Conservation (phyloP, 2,113 vertebrate species). For the Taurulus bubalis region DNA sequence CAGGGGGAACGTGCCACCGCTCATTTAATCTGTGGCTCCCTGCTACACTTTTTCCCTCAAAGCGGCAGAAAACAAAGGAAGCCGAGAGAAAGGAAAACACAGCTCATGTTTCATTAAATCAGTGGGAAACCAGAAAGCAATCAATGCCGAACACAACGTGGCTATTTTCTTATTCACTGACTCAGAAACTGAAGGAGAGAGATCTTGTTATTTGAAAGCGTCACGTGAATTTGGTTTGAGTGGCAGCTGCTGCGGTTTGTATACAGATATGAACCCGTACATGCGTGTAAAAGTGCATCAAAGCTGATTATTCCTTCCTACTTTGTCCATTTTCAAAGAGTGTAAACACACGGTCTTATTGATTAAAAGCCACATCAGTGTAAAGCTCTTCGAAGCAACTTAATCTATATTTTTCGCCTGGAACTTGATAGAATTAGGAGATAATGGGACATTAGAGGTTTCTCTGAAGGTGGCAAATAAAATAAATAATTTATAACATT, state of each 20-base stretch:
- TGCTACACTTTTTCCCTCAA: slow-evolving; percentile 51
- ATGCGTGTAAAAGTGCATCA: not conserved
- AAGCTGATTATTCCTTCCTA: slow-evolving; percentile 8
- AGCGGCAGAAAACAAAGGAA: slow-evolving; percentile 54
- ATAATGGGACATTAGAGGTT: slow-evolving; percentile 11
- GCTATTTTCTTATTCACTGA: slow-evolving; percentile 51
- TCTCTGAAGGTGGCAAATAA: not conserved
- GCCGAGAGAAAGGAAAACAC: slow-evolving; percentile 45
- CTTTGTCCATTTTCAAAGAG: not conserved
- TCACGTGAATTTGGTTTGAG: slow-evolving; percentile 18
- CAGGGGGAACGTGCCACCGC: slow-evolving; percentile 47
- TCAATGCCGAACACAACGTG: slow-evolving; percentile 53
- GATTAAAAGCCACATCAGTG: slow-evolving; percentile 24
- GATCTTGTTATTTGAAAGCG: slow-evolving; percentile 1
- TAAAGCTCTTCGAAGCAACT: not conserved
- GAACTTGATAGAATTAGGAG: slow-evolving; percentile 17
- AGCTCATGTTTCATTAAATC: slow-evolving; percentile 67
- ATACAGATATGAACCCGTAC: not conserved
- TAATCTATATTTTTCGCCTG: not conserved
- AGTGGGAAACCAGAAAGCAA: slow-evolving; percentile 56
- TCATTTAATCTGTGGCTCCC: slow-evolving; percentile 62
- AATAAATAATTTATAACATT: not conserved
- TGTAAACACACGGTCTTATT: slow-evolving; percentile 19
- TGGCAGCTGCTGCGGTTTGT: not conserved
- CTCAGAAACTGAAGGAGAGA: slow-evolving; percentile 26